These are phyloP conservation scores for Peromyscus polionotus DNA, from an alignment of 2,113 vertebrate species.

Conservation along the genomic window DNA sequence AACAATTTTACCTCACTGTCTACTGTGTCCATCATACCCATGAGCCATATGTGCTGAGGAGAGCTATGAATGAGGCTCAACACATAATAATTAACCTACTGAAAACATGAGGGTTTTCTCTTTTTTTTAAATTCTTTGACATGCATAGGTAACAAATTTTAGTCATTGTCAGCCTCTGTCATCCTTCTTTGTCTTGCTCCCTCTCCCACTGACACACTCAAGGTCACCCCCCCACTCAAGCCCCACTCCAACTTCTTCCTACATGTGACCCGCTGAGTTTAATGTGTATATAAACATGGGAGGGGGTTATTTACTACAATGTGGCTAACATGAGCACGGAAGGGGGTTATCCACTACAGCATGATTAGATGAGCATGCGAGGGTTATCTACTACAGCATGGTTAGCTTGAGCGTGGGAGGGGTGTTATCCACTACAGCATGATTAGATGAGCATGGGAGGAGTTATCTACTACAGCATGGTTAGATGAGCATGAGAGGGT, in stretches of 20 bases:
- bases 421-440: neutral
- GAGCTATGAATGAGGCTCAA: neutral
- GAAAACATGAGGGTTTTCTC: neutral
- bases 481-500: no score
- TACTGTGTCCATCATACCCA: no score
- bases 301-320: no score
- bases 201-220: no score
- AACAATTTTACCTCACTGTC: neutral
- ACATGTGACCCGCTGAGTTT: neutral
- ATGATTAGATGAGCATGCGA: neutral
- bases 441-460: no score
- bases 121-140: neutral
- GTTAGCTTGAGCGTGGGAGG: neutral
- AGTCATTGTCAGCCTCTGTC: neutral
- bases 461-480: no score
- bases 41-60: neutral
- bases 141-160: neutral
- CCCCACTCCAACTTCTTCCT: neutral
- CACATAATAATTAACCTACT: neutral
- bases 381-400: neutral
- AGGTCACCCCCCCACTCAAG: no score
- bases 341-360: neutral
- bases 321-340: no score
- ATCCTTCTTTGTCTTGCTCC: no score
- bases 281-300: neutral